phyloP scores from a whole-genome alignment of 1,140 invertebrate genomes.

The Platyscapa corneri region DNA sequence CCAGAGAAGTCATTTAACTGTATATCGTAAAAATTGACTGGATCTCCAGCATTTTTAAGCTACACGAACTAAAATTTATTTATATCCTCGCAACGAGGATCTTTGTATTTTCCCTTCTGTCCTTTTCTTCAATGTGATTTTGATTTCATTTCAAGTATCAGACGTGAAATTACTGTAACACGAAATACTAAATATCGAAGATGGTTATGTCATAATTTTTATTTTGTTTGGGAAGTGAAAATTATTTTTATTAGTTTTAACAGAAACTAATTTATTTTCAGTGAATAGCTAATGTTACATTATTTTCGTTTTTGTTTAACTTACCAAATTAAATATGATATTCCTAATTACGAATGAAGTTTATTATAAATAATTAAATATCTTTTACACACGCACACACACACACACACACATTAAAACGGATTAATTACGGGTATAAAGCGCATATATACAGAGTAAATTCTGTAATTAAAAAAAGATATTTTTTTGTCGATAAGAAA shows the following conservation, averaged over 20 bases:
- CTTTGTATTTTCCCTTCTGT: background rate
- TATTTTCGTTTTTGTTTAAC: background rate
- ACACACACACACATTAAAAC: no score
- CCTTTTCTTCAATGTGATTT: background rate
- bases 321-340: background rate
- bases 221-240: background rate
- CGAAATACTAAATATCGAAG: background rate
- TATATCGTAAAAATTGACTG: background rate
- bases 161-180: background rate
- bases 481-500: background rate
- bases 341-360: background rate
- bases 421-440: background rate
- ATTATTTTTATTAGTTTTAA: background rate
- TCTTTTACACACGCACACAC: no score
- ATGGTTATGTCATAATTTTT: background rate
- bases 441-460: background rate
- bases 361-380: no score
- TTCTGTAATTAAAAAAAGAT: no score
- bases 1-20: background rate
- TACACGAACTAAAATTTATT: slow-evolving; percentile 4
- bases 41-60: background rate
- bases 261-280: background rate
- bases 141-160: slow-evolving; percentile 12
- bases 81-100: background rate
- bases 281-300: background rate